Evolutionary conservation across 2,797 vertebrate species (phyloP).

Genomic region (Taeniopygia guttata): DNA sequence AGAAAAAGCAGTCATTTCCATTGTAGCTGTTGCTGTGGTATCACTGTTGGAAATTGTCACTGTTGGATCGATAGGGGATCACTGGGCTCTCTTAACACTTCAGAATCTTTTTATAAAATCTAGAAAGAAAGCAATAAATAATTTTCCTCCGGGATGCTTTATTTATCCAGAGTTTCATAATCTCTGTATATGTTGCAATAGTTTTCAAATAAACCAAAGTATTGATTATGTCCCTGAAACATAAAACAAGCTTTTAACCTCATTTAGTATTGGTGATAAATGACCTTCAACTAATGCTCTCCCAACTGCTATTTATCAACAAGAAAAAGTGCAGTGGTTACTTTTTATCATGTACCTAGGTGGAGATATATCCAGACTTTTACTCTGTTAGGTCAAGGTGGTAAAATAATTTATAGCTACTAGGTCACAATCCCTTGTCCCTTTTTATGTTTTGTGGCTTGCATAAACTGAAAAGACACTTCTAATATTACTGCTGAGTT

Average conservation of each 20-base stretch:
- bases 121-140: neutral
- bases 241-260: neutral
- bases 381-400: neutral
- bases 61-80: neutral
- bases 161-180: neutral
- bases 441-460: neutral
- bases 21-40: neutral
- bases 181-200: neutral
- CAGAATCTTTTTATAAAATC: neutral
- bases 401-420: slow-evolving; percentile 2
- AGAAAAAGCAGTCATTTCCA: neutral
- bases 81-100: neutral
- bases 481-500: neutral
- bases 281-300: neutral
- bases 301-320: neutral
- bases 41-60: neutral
- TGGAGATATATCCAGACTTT: neutral
- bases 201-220: neutral
- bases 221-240: neutral
- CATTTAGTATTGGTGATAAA: neutral
- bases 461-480: neutral
- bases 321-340: slow-evolving; percentile 29
- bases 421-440: neutral
- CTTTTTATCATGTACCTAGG: neutral
- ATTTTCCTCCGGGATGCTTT: neutral